Percentiles rank a stretch among this genome's conserved stretches.
Evolutionary conservation across 1,140 invertebrate species (phyloP).

Genomic region (Teleogryllus occipitalis): DNA sequence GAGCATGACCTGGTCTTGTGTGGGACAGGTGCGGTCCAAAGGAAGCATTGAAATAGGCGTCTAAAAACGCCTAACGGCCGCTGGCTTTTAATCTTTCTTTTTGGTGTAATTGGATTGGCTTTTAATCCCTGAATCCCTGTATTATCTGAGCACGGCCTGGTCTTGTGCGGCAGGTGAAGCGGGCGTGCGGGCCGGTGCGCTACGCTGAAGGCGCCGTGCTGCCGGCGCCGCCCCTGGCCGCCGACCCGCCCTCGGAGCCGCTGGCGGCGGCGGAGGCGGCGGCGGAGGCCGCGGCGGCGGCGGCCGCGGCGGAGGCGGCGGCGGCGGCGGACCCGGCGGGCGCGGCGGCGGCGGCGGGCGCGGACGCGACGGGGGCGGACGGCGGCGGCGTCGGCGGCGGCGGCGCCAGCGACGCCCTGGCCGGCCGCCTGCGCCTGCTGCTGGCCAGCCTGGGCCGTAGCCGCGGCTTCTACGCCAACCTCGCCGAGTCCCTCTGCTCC

Average conservation of each 20-base stretch:
- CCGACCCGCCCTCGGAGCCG: neutral
- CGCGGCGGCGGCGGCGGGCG: neutral
- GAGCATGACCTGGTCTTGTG: neutral
- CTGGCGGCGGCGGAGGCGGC: neutral
- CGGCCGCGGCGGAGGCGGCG: neutral
- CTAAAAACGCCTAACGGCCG: too few relatives aligned
- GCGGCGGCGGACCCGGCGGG: neutral
- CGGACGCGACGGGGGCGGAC: slow-evolving; percentile 38
- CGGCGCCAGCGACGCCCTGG: slow-evolving; percentile 16
- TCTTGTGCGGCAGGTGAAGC: slow-evolving; percentile 38
- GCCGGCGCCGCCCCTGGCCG: neutral
- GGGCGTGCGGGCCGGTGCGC: slow-evolving; percentile 41
- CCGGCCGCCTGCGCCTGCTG: slow-evolving; percentile 52
- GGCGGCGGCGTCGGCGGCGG: slow-evolving; percentile 32
- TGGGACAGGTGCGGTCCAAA: too few relatives aligned
- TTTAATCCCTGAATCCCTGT: too few relatives aligned
- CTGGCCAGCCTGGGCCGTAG: slow-evolving; percentile 54
- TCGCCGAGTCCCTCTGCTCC: slow-evolving; percentile 59
- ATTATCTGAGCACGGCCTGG: too few relatives aligned
- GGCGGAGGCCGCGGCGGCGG: neutral
- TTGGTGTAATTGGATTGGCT: too few relatives aligned
- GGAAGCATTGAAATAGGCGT: too few relatives aligned
- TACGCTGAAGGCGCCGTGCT: slow-evolving; percentile 26
- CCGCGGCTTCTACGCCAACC: slow-evolving; percentile 58
- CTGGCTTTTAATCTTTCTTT: too few relatives aligned